These are phyloP conservation scores for Rhodeus uyekii DNA, from an alignment of 2,797 vertebrate genomes.

Conservation along the genomic window DNA sequence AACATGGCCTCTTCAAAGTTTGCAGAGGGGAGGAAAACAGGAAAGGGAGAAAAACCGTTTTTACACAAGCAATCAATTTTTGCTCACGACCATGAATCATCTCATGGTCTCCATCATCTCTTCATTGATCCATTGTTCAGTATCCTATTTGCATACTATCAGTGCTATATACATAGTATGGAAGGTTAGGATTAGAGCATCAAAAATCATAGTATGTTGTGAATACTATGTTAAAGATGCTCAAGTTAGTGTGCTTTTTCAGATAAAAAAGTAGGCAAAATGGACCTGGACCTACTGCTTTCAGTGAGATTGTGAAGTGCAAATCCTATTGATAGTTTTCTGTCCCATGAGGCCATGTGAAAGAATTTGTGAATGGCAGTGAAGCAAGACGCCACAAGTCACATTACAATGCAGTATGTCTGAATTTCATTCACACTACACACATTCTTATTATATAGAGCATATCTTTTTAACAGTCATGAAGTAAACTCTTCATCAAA, in stretches of 20 bases:
- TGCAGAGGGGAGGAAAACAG: slow-evolving; percentile 63
- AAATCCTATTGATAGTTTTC: neutral
- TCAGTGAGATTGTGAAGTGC: neutral
- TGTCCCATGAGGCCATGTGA: neutral
- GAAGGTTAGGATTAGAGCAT: neutral
- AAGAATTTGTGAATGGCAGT: neutral
- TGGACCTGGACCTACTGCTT: neutral
- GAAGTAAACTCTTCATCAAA: neutral
- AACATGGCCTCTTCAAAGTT: slow-evolving; percentile 36
- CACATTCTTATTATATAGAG: neutral
- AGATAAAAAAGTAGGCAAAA: neutral
- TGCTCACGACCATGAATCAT: neutral
- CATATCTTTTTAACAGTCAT: neutral
- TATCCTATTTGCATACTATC: neutral
- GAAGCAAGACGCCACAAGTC: neutral
- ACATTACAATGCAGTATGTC: neutral
- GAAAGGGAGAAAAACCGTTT: neutral
- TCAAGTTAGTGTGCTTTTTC: neutral
- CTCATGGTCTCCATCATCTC: slow-evolving; percentile 1
- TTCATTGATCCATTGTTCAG: neutral
- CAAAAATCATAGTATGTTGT: neutral
- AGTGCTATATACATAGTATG: neutral
- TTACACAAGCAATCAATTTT: neutral
- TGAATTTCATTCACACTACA: neutral
- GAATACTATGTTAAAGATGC: neutral